Evolutionary conservation across 2,113 vertebrate genomes (phyloP), one percentile per base, ranked within the genome.

Genomic region (Capreolus pygargus): DNA sequence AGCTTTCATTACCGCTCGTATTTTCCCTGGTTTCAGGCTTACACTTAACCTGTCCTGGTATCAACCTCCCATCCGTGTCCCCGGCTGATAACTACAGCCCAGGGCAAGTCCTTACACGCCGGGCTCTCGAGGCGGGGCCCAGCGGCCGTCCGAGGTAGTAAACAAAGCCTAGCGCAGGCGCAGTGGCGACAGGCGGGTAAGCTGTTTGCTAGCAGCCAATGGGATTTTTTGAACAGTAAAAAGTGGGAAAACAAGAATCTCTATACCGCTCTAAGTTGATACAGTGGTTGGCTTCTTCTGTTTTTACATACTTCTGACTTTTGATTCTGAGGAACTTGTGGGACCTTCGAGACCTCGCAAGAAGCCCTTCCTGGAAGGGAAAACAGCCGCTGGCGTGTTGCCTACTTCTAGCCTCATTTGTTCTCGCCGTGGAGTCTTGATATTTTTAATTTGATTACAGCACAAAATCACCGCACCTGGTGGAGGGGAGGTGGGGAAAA

Each of bases 101-200:
- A 3, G 3, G 1, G 19, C 52, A 0, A 0, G 36, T 25, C 70
- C 7, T 19, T 0, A 5, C 6, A 5, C 4, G 57, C 23, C 7
- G 1, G 13, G 76, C 76, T 3, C 28, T 0, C 0, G 6, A 25
- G 19, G 28, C 28, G 0, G 2, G 13, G 17, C 28, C 2, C 3
- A 1, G 55, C 1, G 10, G 12, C 2, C 14, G 1, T 12, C 13
- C 1, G 4, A 33, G 2, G 45, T 1, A 1, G 92, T 78, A 91
- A 86, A 96, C 93, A 92, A 78, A 11, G 36, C 15, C 2, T 58
- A 1, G 93, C 94, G 97, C 97, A 95, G 67, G 96, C 97, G 97
- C 94, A 25, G 0, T 15, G 36, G 43, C 58, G 1, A 60, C 67
- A 0, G 55, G 36, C 74, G 2, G 5, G 15, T 16, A 16, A 7